These are phyloP conservation scores for Discoglossus pictus DNA, from an alignment of 2,797 vertebrate species.

Conservation along the genomic window DNA sequence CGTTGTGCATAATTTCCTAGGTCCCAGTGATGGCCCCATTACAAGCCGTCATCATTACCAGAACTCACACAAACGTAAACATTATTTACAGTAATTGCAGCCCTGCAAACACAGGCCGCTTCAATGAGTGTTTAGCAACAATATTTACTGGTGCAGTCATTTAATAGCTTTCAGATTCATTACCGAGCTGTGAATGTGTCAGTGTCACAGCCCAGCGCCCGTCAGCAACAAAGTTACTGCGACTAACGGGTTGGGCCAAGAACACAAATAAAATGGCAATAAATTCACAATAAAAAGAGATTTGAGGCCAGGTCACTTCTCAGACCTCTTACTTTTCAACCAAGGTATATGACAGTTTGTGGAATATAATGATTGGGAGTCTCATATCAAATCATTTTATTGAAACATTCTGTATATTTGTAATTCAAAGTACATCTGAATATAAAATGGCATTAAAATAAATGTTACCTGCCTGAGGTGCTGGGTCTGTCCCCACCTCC, in stretches of 20 bases:
- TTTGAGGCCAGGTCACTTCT: too few species aligned
- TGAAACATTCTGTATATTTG: too few species aligned
- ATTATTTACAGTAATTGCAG: slow-evolving; percentile 35
- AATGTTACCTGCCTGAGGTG: too few species aligned
- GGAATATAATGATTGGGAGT: too few species aligned
- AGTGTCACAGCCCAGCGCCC: background rate
- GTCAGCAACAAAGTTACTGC: background rate
- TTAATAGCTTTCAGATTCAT: slow-evolving; percentile 27
- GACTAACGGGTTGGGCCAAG: background rate
- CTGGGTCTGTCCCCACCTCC: too few species aligned
- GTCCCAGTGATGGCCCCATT: background rate
- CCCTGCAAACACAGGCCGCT: slow-evolving; percentile 1
- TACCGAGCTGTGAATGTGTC: slow-evolving; percentile 2
- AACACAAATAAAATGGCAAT: too few species aligned
- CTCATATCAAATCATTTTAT: too few species aligned
- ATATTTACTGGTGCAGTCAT: slow-evolving; percentile 36
- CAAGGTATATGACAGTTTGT: too few species aligned
- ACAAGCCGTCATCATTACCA: slow-evolving; percentile 22
- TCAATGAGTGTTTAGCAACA: slow-evolving; percentile 25
- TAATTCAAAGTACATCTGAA: too few species aligned
- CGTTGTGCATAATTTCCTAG: background rate
- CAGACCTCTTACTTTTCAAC: too few species aligned
- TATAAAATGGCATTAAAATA: too few species aligned
- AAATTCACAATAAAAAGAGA: too few species aligned
- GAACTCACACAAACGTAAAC: slow-evolving; percentile 15